Evolutionary conservation across 2,113 vertebrate species (phyloP), one percentile per base, ranked within the genome.

Genomic region (Pongo pygmaeus): DNA sequence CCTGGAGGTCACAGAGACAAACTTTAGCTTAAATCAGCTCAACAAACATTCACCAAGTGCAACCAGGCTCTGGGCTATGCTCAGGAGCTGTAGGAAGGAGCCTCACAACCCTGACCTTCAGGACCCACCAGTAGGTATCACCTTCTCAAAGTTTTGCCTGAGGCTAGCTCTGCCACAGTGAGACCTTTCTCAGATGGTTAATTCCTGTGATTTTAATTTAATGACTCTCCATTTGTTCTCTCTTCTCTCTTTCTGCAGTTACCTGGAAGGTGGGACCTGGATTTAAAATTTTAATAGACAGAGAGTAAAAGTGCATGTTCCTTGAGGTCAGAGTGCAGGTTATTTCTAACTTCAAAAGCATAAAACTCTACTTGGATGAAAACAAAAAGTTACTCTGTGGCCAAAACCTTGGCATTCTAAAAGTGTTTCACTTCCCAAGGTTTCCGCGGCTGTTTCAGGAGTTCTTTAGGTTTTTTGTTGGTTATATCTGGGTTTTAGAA

Each of bases 331-430:
- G 17, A 93, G 32, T 0, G 0, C 9, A 3, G 4, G 48, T 88
- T 78, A 64, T 20, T n/a, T 89, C n/a, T 46, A 80, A 94, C 75
- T 92, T 87, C 52, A 80, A 87, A 97, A 50, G 46, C 57, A 57
- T 0, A 61, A 27, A 84, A 30, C 22, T 79, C 16, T 2, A 32
- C 61, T 86, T 59, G n/a, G 20, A 52, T 40, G 74, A 57, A 84
- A 92, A 61, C 1, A 11, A 94, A 95, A 86, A 9, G 12, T 46
- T 89, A 46, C 69, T 89, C 72, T 17, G 61, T 92, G 67, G 55
- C 77, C 8, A 35, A 80, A 93, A 87, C 38, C 4, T 18, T 72
- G 14, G 55, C 70, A 91, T 9, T 89, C 10, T 43, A 59, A 95
- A 96, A 78, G 50, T 27, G 18, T 59, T 84, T 80, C 40, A 84